Conservation (phyloP, 2,888 invertebrate species). For the Keiferia lycopersicella region DNA sequence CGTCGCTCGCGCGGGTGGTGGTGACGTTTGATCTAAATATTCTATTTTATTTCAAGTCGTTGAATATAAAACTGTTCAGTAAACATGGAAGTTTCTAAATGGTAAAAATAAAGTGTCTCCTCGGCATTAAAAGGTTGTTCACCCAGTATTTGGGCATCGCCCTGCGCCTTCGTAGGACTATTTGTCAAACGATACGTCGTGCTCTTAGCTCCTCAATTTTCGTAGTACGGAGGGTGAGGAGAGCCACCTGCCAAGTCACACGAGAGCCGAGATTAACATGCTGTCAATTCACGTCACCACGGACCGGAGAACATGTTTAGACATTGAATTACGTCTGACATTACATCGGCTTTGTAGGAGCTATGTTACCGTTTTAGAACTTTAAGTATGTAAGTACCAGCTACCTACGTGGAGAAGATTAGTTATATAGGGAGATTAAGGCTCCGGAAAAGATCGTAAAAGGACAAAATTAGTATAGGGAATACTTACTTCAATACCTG, state of each 20-base stretch:
- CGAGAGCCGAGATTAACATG: slow-evolving; percentile 34
- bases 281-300: slow-evolving; percentile 29
- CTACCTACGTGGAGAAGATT: no score
- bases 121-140: slow-evolving; percentile 78
- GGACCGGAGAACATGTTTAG: slow-evolving; percentile 7
- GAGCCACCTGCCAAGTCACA: slow-evolving; percentile 53
- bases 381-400: background rate
- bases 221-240: slow-evolving; percentile 43
- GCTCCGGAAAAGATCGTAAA: no score
- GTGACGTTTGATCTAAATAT: slow-evolving; percentile 38
- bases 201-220: slow-evolving; percentile 52
- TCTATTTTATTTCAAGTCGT: slow-evolving; percentile 33
- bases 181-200: slow-evolving; percentile 71
- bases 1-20: slow-evolving; percentile 34
- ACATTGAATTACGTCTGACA: background rate
- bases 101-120: slow-evolving; percentile 80
- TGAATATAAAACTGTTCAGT: slow-evolving; percentile 40
- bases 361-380: background rate
- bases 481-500: no score
- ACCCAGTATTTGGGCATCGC: slow-evolving; percentile 78
- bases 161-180: slow-evolving; percentile 61
- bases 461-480: no score
- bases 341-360: background rate
- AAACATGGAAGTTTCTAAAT: slow-evolving; percentile 50
- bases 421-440: no score